Evolutionary conservation across 2,797 vertebrate species (phyloP).

Genomic region (Oryzias dopingdopingensis): DNA sequence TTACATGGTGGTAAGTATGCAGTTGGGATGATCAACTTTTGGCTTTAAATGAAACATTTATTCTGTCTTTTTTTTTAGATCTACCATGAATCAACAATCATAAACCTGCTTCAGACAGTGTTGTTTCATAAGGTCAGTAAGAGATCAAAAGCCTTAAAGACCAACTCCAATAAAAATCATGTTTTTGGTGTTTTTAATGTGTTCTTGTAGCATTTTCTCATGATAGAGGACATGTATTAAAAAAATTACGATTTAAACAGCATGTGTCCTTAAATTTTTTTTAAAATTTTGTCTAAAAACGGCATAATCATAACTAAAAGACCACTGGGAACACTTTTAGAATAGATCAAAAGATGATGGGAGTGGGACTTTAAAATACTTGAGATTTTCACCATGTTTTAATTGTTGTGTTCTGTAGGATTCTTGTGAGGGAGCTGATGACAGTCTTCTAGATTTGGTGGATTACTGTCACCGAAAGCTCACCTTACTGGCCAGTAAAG

Average conservation of each 20-base stretch:
- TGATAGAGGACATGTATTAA: too few species aligned
- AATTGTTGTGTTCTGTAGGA: slow-evolving; percentile 76
- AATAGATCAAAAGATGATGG: too few species aligned
- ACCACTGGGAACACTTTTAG: too few species aligned
- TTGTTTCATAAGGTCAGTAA: slow-evolving; percentile 89
- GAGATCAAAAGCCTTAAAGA: neutral
- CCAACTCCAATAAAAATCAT: neutral
- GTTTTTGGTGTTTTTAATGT: too few species aligned
- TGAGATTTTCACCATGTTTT: neutral
- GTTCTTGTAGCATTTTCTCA: too few species aligned
- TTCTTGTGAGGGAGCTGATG: slow-evolving; percentile 87
- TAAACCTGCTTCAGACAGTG: slow-evolving; percentile 93
- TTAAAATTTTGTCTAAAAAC: too few species aligned
- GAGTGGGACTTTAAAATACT: neutral
- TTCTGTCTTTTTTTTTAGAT: slow-evolving; percentile 72
- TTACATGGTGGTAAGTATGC: slow-evolving; percentile 90
- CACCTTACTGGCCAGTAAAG: slow-evolving; percentile 78
- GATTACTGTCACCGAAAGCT: slow-evolving; percentile 97
- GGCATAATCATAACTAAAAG: too few species aligned
- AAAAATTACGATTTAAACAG: too few species aligned
- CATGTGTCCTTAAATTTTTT: too few species aligned
- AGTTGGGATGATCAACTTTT: neutral
- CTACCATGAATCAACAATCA: slow-evolving; percentile 90
- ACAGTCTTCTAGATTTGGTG: slow-evolving; percentile 86
- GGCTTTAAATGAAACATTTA: neutral